Percentiles rank a stretch among this genome's conserved stretches.
Conservation (phyloP, 2,113 vertebrate genomes). For the Sinocyclocheilus maitianheensis region DNA sequence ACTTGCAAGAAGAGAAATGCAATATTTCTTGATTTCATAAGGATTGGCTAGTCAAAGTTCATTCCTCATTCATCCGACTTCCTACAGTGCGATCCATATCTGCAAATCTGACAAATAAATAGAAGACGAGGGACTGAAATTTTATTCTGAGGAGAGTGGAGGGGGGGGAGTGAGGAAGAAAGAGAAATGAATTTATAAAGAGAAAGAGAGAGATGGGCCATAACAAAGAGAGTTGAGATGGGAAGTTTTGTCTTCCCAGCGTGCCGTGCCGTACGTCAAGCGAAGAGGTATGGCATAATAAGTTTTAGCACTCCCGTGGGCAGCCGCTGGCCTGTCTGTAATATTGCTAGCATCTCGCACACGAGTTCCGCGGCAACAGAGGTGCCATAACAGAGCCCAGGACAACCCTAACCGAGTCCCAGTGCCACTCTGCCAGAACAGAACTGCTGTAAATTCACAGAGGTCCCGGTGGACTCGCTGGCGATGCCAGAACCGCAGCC, state of each 20-base stretch:
- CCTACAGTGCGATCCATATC: too few relatives aligned
- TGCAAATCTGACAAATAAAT: too few relatives aligned
- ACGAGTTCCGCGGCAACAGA: slow-evolving; percentile 60
- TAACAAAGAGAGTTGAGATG: slow-evolving; percentile 13
- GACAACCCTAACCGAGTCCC: slow-evolving; percentile 56
- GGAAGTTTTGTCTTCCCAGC: slow-evolving; percentile 44
- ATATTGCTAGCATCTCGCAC: slow-evolving; percentile 75
- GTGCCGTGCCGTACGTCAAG: slow-evolving; percentile 70
- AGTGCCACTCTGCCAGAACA: slow-evolving; percentile 58
- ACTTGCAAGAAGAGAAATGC: too few relatives aligned
- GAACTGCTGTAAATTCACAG: slow-evolving; percentile 65
- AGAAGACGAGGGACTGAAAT: too few relatives aligned
- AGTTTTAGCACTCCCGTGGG: slow-evolving; percentile 68
- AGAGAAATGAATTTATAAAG: too few relatives aligned
- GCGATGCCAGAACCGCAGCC: slow-evolving; percentile 2
- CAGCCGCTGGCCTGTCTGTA: slow-evolving; percentile 64
- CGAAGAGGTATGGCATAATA: slow-evolving; percentile 81
- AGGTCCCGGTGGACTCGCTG: slow-evolving; percentile 60
- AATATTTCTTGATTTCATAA: too few relatives aligned
- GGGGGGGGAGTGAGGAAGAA: too few relatives aligned
- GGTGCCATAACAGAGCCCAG: slow-evolving; percentile 60
- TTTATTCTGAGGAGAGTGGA: too few relatives aligned
- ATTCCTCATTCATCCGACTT: too few relatives aligned
- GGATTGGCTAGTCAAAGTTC: too few relatives aligned
- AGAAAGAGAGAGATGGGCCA: slow-evolving; percentile 7